Conservation (phyloP, 2,113 vertebrate species). For the Grammomys surdaster region DNA sequence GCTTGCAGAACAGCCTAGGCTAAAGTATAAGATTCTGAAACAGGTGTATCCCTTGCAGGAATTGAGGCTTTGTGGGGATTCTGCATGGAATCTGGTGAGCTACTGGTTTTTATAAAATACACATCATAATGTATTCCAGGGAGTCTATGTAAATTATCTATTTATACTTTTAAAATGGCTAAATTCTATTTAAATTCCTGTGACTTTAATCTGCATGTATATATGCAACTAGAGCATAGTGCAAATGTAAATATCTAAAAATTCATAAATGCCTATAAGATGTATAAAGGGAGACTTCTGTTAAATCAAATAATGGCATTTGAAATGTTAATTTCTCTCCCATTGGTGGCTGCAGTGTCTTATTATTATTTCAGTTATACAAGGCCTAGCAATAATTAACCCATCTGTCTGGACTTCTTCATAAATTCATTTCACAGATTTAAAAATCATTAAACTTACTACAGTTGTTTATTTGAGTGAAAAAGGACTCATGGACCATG, state of each 20-base stretch:
- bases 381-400: not conserved
- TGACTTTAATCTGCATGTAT: not conserved
- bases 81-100: not conserved
- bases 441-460: too few relatives aligned
- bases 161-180: not conserved
- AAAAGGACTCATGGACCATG: not conserved
- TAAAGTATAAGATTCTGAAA: not conserved
- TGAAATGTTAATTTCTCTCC: not conserved
- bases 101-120: not conserved
- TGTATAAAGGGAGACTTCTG: not conserved
- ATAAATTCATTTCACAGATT: not conserved
- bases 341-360: not conserved
- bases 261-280: not conserved
- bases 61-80: not conserved
- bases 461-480: not conserved
- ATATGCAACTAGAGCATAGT: not conserved
- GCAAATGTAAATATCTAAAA: not conserved
- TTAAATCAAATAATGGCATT: conserved; percentile 13
- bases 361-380: not conserved
- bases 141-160: not conserved
- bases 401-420: not conserved
- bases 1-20: not conserved
- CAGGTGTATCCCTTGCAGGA: not conserved
- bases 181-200: not conserved
- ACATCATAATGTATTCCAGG: not conserved